Conservation (phyloP, 2,113 vertebrate species). For the Terrapene triunguis region DNA sequence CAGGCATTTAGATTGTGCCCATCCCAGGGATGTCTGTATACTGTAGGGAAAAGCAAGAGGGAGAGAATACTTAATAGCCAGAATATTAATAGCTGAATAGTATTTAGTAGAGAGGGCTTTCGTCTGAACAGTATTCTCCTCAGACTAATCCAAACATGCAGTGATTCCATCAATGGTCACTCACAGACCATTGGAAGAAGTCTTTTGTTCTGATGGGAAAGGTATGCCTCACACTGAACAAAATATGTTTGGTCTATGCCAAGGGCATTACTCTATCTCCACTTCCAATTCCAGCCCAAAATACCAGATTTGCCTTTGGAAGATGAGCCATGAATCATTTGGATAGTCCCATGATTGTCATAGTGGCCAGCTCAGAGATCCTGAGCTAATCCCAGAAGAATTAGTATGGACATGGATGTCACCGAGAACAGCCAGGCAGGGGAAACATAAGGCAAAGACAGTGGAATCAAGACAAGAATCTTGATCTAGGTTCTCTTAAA, state of each 20-base stretch:
- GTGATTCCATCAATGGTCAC: not conserved
- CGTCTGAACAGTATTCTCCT: not conserved
- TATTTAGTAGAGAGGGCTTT: not conserved
- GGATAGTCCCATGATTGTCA: not conserved
- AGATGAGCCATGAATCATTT: not conserved
- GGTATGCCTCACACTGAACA: not conserved
- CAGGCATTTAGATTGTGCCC: not conserved
- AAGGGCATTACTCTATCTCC: not conserved
- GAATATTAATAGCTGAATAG: not conserved
- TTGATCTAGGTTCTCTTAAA: not conserved
- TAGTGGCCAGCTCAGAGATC: not conserved
- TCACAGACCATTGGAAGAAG: not conserved
- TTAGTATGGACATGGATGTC: not conserved
- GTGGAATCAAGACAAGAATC: accelerated
- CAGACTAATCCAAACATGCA: not conserved
- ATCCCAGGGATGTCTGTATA: not conserved
- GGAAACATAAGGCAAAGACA: not conserved
- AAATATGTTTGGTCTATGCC: not conserved
- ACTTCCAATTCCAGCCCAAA: not conserved
- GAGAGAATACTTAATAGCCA: not conserved
- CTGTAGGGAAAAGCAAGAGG: not conserved
- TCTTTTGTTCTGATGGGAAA: not conserved
- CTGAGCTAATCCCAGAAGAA: not conserved
- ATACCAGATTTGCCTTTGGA: not conserved
- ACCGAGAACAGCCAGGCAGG: not conserved